Evolutionary conservation across 1,140 invertebrate species (phyloP).

Genomic region (Bombus affinis): DNA sequence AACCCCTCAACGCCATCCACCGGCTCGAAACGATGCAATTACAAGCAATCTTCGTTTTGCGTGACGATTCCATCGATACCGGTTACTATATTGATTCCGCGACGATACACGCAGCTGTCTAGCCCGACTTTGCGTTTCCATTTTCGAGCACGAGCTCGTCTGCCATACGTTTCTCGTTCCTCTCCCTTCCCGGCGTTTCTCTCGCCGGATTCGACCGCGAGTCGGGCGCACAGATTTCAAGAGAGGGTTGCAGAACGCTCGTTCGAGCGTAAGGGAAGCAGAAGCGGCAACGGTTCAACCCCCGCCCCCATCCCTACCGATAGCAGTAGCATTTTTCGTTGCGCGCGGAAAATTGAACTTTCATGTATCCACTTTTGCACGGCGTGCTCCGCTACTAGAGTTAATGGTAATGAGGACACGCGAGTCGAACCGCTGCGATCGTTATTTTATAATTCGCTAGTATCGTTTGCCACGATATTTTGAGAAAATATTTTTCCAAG

Average conservation of each 20-base stretch:
- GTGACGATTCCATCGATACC: conserved; percentile 33
- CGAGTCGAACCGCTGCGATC: neutral
- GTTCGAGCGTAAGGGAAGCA: no score
- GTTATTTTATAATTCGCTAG: conserved; percentile 43
- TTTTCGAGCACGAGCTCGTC: neutral
- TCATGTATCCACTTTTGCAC: conserved; percentile 38
- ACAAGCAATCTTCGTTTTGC: conserved; percentile 47
- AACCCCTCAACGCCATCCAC: neutral
- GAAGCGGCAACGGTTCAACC: neutral
- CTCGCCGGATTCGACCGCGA: neutral
- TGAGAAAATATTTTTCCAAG: conserved; percentile 23
- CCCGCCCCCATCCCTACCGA: neutral
- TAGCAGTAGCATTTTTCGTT: conserved; percentile 15
- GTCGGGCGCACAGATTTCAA: neutral
- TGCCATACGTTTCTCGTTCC: neutral
- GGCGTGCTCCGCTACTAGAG: conserved; percentile 8
- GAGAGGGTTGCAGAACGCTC: neutral
- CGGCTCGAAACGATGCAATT: conserved; percentile 42
- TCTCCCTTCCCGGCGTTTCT: neutral
- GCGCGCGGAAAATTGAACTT: conserved; percentile 40
- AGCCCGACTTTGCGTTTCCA: neutral
- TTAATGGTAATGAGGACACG: conserved; percentile 41
- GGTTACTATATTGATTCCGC: conserved; percentile 23
- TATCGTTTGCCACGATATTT: neutral
- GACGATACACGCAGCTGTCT: neutral